phyloP scores from a whole-genome alignment of 1,140 invertebrate genomes.

The Drosophila albomicans region DNA sequence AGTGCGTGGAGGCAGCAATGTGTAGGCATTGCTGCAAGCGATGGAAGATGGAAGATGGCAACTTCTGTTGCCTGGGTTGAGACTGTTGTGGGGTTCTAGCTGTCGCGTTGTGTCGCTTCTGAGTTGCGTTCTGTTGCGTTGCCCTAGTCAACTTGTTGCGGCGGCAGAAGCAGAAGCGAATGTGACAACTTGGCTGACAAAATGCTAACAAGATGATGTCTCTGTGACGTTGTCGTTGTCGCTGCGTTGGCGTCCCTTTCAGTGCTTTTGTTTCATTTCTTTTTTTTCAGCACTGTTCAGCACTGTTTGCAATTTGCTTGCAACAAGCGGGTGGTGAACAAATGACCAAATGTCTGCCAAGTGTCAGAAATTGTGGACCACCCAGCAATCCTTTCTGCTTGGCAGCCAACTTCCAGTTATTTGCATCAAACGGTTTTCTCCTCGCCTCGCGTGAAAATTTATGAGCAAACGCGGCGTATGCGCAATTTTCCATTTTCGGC shows the following conservation, averaged over 20 bases:
- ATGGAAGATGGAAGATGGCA: neutral
- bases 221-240: constrained; percentile 42
- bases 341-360: constrained; percentile 79
- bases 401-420: constrained; percentile 35
- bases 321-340: constrained; percentile 73
- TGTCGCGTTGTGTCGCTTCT: neutral
- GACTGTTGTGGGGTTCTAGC: constrained; percentile 3
- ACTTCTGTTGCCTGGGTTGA: neutral
- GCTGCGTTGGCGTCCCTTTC: constrained; percentile 41
- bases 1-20: constrained; percentile 56
- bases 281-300: neutral
- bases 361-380: constrained; percentile 62
- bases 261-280: neutral
- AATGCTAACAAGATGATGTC: constrained; percentile 81
- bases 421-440: constrained; percentile 49
- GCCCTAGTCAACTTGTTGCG: constrained; percentile 72
- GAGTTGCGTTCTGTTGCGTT: neutral
- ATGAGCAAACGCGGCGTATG: constrained; percentile 68
- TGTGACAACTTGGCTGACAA: constrained; percentile 82
- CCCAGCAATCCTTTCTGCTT: constrained; percentile 42
- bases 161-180: constrained; percentile 40
- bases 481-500: constrained; percentile 74
- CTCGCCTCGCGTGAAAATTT: constrained; percentile 48
- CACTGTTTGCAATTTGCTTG: constrained; percentile 52
- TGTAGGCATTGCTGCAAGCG: neutral